Evolutionary conservation across 2,797 vertebrate species (phyloP), one percentile per base, ranked within the genome.

Genomic region (Acrocephalus scirpaceus): DNA sequence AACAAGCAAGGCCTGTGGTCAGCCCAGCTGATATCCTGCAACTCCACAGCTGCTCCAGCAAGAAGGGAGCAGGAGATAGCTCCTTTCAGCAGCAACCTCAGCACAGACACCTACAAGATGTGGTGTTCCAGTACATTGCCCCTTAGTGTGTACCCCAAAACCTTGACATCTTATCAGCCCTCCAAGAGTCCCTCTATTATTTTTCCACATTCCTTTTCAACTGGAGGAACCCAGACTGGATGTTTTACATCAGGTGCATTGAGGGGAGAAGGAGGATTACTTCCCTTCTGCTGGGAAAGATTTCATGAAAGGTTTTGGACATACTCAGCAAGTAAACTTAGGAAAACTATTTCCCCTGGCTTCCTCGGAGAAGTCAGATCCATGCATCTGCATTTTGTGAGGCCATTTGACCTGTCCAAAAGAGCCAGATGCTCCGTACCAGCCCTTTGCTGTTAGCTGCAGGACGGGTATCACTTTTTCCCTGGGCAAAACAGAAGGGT

Each of bases 381-480:
- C n/a, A 9, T 1, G 4, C 23, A 16, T 38, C 13, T 1, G 3
- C 21, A 17, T 57, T 93, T 60, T 8, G 29, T 34, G 75, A 70
- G 5, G 27, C 18, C 18, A 2, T 2, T n/a, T 40, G 26, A 6
- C 48, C 47, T 8, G 9, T 11, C n/a, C 18, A 4, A 27, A 74
- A 48, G 9, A 30, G 7, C 12, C n/a, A 48, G 32, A 5, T 12
- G 51, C 22, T 66, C 30, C 29, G 8, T 3, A 23, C 2, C 51
- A 7, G 38, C 38, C 34, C 23, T 58, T 51, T 6, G 30, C 38
- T 3, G 0, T 8, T 1, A 30, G 7, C 18, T 19, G 18, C 1
- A 1, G 5, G 13, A 12, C 0, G 0, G 9, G 9, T 20, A 23
- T 23, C 11, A 0, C 26, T 10, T 67, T 70, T 51, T 2, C 54